A percentile compares a stretch with the other conserved stretches of the same genome.
Evolutionary conservation across 2,797 vertebrate species (phyloP).

Genomic region (Bryconaethiops microstoma): DNA sequence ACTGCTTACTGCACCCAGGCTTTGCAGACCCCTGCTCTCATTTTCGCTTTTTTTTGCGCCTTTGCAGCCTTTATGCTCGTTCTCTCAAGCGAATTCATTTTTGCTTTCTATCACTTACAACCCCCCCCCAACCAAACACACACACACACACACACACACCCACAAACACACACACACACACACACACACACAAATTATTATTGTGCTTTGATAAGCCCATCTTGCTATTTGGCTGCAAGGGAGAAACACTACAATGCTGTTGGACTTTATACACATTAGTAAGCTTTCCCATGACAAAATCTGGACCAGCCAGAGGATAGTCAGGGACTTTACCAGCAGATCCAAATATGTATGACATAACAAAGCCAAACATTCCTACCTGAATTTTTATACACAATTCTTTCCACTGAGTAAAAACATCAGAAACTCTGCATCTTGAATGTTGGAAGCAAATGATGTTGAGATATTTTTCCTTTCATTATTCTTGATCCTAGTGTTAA

Average conservation of each 20-base stretch:
- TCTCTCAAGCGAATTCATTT: constrained; percentile 33
- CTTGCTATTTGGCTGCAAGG: constrained; percentile 54
- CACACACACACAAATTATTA: constrained; percentile 21
- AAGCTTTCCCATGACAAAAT: constrained; percentile 59
- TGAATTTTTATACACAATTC: constrained; percentile 16
- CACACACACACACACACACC: constrained; percentile 23
- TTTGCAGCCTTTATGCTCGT: constrained; percentile 39
- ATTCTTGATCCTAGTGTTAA: background rate
- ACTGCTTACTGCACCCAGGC: constrained; percentile 42
- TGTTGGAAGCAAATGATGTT: background rate
- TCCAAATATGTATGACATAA: background rate
- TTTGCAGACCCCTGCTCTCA: constrained; percentile 46
- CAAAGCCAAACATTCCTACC: background rate
- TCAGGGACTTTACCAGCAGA: constrained; percentile 52
- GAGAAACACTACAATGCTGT: constrained; percentile 53
- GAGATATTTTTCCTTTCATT: background rate
- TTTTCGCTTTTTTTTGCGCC: constrained; percentile 25
- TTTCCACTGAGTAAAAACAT: background rate
- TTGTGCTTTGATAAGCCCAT: constrained; percentile 56
- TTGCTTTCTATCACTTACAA: constrained; percentile 37
- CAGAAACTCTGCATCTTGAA: background rate
- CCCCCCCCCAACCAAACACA: constrained; percentile 7
- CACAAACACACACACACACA: constrained; percentile 26
- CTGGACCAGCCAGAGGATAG: constrained; percentile 42
- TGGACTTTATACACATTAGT: constrained; percentile 61